Evolutionary conservation across 2,888 invertebrate species (phyloP).

Genomic region (Portevinia maculata): DNA sequence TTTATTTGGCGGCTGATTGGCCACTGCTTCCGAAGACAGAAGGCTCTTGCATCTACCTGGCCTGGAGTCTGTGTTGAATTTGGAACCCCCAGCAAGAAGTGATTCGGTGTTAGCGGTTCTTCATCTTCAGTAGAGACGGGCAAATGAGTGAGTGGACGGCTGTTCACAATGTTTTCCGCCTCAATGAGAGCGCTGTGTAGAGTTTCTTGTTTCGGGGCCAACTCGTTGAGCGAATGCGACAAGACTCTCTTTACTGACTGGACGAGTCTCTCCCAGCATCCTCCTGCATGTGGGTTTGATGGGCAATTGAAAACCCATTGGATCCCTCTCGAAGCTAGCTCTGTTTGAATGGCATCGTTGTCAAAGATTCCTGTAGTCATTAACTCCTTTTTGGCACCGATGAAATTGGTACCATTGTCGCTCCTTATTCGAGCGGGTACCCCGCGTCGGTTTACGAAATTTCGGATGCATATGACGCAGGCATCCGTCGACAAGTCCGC

Average conservation of each 20-base stretch:
- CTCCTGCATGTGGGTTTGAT: not conserved
- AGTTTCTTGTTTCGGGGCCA: not conserved
- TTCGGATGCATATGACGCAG: slow-evolving; percentile 47
- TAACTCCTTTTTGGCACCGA: slow-evolving; percentile 44
- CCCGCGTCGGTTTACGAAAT: slow-evolving; percentile 56
- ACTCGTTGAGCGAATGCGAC: not conserved
- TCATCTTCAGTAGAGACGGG: no score
- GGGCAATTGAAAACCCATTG: not conserved
- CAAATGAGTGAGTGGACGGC: not conserved
- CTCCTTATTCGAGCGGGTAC: slow-evolving; percentile 44
- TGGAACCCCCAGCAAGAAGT: no score
- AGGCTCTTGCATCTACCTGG: no score
- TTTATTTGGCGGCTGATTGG: no score
- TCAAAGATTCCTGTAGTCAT: no score
- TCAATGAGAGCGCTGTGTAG: not conserved
- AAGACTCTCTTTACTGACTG: not conserved
- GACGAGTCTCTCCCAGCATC: not conserved
- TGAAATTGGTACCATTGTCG: slow-evolving; percentile 60
- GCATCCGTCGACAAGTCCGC: slow-evolving; percentile 22
- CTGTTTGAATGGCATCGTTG: not conserved
- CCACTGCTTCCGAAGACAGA: no score
- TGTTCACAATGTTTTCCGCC: not conserved
- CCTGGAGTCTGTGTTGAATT: no score
- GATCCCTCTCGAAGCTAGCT: no score
- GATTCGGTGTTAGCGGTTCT: no score